A percentile compares a stretch with the other conserved stretches of the same genome.
These are phyloP conservation scores for Porites australiensis DNA, from an alignment of 64 coral and sea anemone genomes.

Conservation along the genomic window DNA sequence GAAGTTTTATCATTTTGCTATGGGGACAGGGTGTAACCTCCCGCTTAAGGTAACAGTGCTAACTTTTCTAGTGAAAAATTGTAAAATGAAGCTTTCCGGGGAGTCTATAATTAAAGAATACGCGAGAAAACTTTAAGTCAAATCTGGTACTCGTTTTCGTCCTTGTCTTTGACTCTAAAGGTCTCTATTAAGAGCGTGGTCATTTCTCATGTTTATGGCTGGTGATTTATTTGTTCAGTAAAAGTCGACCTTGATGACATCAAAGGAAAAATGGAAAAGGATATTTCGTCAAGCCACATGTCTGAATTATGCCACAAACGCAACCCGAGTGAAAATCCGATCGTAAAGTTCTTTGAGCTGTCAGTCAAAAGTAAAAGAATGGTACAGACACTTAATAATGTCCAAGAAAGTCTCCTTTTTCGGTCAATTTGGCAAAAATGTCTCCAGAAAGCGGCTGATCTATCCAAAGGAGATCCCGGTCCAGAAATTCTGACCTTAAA, in stretches of 20 bases:
- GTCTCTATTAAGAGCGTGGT: too few species aligned
- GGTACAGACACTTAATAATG: not conserved
- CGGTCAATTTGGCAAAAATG: slow-evolving; percentile 39
- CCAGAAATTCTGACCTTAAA: slow-evolving; percentile 20
- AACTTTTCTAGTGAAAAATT: too few species aligned
- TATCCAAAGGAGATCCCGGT: slow-evolving; percentile 23
- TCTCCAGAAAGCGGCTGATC: slow-evolving; percentile 16
- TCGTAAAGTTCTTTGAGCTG: slow-evolving; percentile 49
- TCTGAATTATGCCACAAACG: slow-evolving; percentile 3
- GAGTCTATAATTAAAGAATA: too few species aligned
- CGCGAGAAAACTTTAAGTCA: too few species aligned
- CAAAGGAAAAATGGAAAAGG: slow-evolving; percentile 3
- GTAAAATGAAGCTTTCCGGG: too few species aligned
- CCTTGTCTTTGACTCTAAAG: too few species aligned
- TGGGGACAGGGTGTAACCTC: too few species aligned
- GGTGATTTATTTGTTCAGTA: slow-evolving; percentile 14
- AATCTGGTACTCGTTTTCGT: too few species aligned
- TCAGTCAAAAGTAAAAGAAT: slow-evolving; percentile 19
- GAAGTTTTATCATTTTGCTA: too few species aligned
- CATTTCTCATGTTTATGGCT: not conserved
- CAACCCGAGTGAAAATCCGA: not conserved
- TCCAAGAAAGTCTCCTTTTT: slow-evolving; percentile 34
- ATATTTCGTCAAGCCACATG: not conserved
- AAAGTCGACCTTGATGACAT: slow-evolving; percentile 17
- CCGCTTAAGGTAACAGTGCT: too few species aligned